Conservation (phyloP, 2,113 vertebrate genomes). For the Helogale parvula region DNA sequence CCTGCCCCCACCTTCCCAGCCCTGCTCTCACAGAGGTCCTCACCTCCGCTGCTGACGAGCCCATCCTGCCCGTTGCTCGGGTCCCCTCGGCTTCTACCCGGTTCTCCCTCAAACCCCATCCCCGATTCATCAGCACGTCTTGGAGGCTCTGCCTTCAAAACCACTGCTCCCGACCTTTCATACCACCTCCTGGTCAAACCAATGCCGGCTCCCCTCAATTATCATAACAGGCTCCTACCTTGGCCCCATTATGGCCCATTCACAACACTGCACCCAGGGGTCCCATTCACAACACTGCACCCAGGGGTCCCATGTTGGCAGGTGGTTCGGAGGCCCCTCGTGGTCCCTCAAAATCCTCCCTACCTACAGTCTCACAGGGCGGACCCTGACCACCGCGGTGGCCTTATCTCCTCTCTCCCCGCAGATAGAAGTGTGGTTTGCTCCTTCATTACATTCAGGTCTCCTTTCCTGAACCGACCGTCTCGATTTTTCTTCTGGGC, state of each 20-base stretch:
- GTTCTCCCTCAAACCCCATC: neutral
- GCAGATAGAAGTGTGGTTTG: neutral
- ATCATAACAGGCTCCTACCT: neutral
- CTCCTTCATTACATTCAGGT: neutral
- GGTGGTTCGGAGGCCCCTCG: neutral
- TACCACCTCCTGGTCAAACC: neutral
- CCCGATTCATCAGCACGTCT: neutral
- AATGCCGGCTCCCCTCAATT: neutral
- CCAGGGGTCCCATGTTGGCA: neutral
- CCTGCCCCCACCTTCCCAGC: neutral
- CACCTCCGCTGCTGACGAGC: neutral
- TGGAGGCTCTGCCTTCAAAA: neutral
- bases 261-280: neutral
- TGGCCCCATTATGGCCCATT: neutral
- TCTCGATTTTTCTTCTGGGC: neutral
- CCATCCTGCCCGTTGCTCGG: neutral
- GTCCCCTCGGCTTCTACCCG: neutral
- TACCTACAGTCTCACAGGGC: neutral
- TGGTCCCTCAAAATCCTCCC: neutral
- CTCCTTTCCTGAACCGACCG: neutral
- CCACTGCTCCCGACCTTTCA: neutral
- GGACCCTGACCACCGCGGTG: neutral
- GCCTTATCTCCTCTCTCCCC: neutral
- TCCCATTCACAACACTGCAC: neutral
- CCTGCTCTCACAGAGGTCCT: neutral